These are phyloP conservation scores for Mythimna albipuncta DNA, from an alignment of 2,888 invertebrate species.

Conservation along the genomic window DNA sequence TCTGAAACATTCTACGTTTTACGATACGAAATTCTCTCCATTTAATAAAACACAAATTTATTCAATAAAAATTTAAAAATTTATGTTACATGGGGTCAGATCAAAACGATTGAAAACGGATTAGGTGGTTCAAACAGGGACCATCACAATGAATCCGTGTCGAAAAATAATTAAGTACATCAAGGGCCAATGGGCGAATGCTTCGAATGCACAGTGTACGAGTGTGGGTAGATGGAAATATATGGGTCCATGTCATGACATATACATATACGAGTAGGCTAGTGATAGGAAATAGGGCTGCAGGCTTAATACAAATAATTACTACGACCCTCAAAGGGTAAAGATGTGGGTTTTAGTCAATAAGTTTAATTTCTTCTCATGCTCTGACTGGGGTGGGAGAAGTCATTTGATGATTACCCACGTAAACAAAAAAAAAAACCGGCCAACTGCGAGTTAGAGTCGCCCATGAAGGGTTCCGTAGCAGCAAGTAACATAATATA, in stretches of 20 bases:
- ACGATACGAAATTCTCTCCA: conserved; percentile 1
- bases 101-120: conserved; percentile 74
- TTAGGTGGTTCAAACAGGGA: conserved; percentile 66
- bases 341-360: too few species aligned
- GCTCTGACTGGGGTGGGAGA: too few species aligned
- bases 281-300: neutral
- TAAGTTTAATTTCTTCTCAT: too few species aligned
- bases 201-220: neutral
- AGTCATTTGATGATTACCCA: too few species aligned
- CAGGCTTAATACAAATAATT: too few species aligned
- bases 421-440: too few species aligned
- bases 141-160: conserved; percentile 75
- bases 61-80: conserved; percentile 23
- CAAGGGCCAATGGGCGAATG: conserved; percentile 60
- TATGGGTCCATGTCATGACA: conserved; percentile 26
- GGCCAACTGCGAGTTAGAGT: too few species aligned
- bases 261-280: neutral
- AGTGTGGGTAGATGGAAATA: conserved; percentile 45
- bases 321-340: too few species aligned
- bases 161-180: conserved; percentile 80
- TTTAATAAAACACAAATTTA: conserved; percentile 9
- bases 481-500: too few species aligned
- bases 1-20: neutral
- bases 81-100: conserved; percentile 62
- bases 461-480: too few species aligned